These are phyloP conservation scores for Struthidea cinerea DNA, from an alignment of 2,113 vertebrate species.

Conservation along the genomic window DNA sequence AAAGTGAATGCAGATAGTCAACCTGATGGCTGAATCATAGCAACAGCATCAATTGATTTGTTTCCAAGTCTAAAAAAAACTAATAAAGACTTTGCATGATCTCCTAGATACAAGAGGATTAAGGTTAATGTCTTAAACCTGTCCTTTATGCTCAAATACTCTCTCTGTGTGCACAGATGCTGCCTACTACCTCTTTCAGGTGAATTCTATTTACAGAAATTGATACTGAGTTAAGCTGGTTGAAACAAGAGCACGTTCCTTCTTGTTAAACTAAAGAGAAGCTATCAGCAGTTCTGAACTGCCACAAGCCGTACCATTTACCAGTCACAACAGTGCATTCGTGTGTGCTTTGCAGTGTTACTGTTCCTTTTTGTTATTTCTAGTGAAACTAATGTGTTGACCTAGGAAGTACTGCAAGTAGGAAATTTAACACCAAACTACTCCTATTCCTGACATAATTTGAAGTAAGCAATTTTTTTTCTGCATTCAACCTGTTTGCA, in stretches of 20 bases:
- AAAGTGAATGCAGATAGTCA: neutral
- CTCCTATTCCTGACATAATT: neutral
- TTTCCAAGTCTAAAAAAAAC: neutral
- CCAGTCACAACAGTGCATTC: neutral
- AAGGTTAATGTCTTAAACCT: neutral
- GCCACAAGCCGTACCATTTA: neutral
- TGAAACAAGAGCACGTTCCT: neutral
- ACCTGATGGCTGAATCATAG: slow-evolving; percentile 4
- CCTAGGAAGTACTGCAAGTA: neutral
- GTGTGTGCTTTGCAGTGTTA: neutral
- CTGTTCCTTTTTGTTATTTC: neutral
- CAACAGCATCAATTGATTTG: neutral
- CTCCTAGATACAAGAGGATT: neutral
- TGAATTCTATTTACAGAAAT: neutral
- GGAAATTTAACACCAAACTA: neutral
- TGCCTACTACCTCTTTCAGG: neutral
- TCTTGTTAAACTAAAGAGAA: neutral
- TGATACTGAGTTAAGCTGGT: neutral
- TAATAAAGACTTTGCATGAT: neutral
- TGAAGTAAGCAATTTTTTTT: neutral
- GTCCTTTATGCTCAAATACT: neutral
- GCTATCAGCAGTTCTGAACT: neutral
- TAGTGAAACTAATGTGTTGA: neutral
- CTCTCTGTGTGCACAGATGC: neutral
- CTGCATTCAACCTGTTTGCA: neutral